Evolutionary conservation across 2,888 invertebrate species (phyloP).

Genomic region (Scaptomyza reducta): DNA sequence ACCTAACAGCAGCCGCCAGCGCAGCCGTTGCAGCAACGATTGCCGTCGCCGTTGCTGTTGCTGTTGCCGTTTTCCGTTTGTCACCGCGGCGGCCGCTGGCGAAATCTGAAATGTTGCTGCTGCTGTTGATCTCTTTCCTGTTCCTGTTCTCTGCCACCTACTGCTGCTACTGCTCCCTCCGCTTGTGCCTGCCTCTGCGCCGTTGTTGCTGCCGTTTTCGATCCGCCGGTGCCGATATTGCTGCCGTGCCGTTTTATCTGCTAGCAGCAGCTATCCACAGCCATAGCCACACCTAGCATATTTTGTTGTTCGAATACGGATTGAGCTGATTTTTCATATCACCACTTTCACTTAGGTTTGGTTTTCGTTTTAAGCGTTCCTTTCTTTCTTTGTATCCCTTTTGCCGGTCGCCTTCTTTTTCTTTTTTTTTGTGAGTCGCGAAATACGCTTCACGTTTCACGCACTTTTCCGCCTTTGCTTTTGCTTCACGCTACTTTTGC

Average conservation of each 20-base stretch:
- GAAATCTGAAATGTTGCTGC: slow-evolving; percentile 12
- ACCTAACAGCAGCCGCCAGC: slow-evolving; percentile 45
- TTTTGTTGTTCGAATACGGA: slow-evolving; percentile 22
- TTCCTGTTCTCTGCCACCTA: neutral
- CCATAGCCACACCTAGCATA: slow-evolving; percentile 66
- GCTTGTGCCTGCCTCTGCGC: slow-evolving; percentile 9
- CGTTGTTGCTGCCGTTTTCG: slow-evolving; percentile 31
- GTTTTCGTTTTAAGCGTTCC: neutral
- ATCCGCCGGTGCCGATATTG: slow-evolving; percentile 32
- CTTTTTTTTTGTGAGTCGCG: slow-evolving; percentile 4
- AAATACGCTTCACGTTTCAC: slow-evolving; percentile 42
- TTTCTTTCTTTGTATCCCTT: slow-evolving; percentile 31
- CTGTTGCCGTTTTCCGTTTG: slow-evolving; percentile 51
- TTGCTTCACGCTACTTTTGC: slow-evolving; percentile 9
- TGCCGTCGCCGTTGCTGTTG: slow-evolving; percentile 24
- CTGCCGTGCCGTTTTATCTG: slow-evolving; percentile 21
- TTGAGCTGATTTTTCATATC: slow-evolving; percentile 31
- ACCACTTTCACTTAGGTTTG: slow-evolving; percentile 45
- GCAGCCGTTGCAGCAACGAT: slow-evolving; percentile 31
- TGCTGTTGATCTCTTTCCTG: slow-evolving; percentile 6
- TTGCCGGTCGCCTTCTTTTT: slow-evolving; percentile 30
- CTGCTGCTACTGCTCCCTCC: neutral
- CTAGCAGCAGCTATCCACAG: slow-evolving; percentile 38
- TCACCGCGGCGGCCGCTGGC: slow-evolving; percentile 37
- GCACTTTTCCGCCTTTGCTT: slow-evolving; percentile 40